phyloP scores from a whole-genome alignment of 2,888 invertebrate genomes.

The Heliconius cydno region DNA sequence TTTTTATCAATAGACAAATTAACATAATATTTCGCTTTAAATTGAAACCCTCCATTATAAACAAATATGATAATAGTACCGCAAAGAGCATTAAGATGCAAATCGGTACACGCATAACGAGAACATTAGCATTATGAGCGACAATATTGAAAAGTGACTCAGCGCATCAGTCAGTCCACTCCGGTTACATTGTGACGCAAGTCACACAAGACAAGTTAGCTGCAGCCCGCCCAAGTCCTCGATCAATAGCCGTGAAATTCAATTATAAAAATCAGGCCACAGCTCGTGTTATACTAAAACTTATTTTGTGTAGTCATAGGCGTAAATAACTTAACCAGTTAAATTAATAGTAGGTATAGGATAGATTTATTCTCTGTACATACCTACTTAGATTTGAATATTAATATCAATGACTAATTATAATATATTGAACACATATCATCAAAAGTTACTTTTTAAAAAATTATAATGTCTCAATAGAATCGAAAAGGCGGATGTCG shows the following conservation, averaged over 20 bases:
- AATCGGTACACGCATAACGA: slow-evolving; percentile 79
- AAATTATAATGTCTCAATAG: too few relatives aligned
- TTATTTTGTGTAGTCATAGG: slow-evolving; percentile 39
- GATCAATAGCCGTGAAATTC: slow-evolving; percentile 77
- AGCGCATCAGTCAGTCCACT: slow-evolving; percentile 70
- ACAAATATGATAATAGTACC: slow-evolving; percentile 58
- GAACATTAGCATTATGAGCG: slow-evolving; percentile 80
- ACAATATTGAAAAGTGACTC: slow-evolving; percentile 79
- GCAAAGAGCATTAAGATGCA: slow-evolving; percentile 77
- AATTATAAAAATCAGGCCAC: slow-evolving; percentile 71
- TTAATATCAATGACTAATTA: background rate
- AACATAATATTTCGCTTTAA: slow-evolving; percentile 6
- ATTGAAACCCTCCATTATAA: slow-evolving; percentile 48
- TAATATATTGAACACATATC: background rate
- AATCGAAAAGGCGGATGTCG: too few relatives aligned
- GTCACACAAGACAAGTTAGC: slow-evolving; percentile 68
- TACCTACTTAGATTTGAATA: background rate
- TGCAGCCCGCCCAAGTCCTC: slow-evolving; percentile 75
- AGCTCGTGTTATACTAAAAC: slow-evolving; percentile 53
- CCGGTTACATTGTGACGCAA: slow-evolving; percentile 67
- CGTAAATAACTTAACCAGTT: slow-evolving; percentile 33
- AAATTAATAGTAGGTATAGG: background rate
- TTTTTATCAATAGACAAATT: background rate
- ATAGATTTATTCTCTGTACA: background rate
- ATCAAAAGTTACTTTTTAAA: too few relatives aligned